Conservation (phyloP, 2,797 vertebrate species). For the Amniataba percoides region DNA sequence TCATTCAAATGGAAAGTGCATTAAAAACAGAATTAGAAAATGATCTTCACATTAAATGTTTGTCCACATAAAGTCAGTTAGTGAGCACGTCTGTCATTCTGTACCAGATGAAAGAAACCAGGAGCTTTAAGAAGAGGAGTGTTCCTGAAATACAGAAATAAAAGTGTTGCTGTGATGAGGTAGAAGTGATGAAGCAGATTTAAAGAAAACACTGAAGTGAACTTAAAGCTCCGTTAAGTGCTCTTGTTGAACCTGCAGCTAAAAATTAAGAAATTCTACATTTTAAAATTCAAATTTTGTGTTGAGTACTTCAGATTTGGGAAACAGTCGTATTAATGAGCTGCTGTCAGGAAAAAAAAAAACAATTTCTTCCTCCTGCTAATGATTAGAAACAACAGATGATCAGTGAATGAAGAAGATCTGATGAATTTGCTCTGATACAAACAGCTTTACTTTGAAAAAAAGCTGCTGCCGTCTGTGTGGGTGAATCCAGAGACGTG, state of each 20-base stretch:
- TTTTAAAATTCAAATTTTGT: background rate
- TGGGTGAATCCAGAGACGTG: background rate
- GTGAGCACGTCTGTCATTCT: background rate
- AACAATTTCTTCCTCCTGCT: background rate
- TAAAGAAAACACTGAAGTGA: background rate
- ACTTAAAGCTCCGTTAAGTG: background rate
- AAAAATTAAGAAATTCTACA: background rate
- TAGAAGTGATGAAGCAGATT: conserved; percentile 10
- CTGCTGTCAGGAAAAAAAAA: background rate
- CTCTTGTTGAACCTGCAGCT: background rate
- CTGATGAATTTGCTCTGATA: background rate
- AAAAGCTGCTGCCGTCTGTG: background rate
- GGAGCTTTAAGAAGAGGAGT: background rate
- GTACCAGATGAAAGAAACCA: background rate
- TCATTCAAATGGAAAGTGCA: conserved; percentile 25
- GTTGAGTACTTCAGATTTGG: background rate
- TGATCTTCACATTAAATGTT: background rate
- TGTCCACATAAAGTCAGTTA: no score
- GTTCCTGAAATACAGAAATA: no score
- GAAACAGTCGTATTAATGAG: background rate
- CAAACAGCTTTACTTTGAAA: background rate
- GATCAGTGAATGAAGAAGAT: background rate
- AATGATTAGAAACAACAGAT: background rate
- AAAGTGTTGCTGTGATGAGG: conserved; percentile 15
- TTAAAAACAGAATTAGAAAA: conserved; percentile 21